Percentiles rank a stretch among this genome's conserved stretches.
Conservation (phyloP, 2,113 vertebrate genomes). For the Rhinogobius similis region DNA sequence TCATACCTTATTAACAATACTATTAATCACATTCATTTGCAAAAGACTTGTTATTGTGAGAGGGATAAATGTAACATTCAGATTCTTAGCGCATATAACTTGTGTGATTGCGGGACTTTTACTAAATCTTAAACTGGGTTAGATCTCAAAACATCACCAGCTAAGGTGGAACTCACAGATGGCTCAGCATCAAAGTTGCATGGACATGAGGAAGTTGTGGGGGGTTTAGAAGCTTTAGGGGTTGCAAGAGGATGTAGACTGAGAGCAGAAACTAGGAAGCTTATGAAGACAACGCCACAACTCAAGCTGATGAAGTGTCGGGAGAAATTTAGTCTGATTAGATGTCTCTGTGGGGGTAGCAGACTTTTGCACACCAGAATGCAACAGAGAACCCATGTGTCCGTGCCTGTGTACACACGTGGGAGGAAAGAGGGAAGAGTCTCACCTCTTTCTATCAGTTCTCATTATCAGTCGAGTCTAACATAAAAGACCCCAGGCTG, state of each 20-base stretch:
- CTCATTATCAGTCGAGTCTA: conserved; percentile 66
- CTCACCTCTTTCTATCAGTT: conserved; percentile 76
- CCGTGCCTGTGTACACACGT: conserved; percentile 37
- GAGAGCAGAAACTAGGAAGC: conserved; percentile 2
- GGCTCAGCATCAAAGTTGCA: conserved; percentile 41
- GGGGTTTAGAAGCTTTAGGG: neutral
- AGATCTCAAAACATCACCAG: conserved; percentile 17
- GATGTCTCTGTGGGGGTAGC: conserved; percentile 35
- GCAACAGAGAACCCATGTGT: conserved; percentile 25
- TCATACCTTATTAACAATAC: neutral
- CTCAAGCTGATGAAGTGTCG: conserved; percentile 52
- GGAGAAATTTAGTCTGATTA: conserved; percentile 62
- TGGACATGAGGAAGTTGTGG: neutral
- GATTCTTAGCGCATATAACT: too few relatives aligned
- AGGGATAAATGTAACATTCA: too few relatives aligned
- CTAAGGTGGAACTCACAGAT: conserved; percentile 38
- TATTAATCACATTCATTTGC: too few relatives aligned
- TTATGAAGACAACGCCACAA: conserved; percentile 35
- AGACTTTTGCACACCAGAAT: conserved; percentile 7
- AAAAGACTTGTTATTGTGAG: too few relatives aligned
- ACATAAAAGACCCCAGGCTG: conserved; percentile 70
- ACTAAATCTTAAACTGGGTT: conserved; percentile 36
- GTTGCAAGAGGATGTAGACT: neutral
- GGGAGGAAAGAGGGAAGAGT: conserved; percentile 56
- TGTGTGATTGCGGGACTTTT: neutral